Conservation (phyloP, 2,113 vertebrate species). For the Marmota monax region DNA sequence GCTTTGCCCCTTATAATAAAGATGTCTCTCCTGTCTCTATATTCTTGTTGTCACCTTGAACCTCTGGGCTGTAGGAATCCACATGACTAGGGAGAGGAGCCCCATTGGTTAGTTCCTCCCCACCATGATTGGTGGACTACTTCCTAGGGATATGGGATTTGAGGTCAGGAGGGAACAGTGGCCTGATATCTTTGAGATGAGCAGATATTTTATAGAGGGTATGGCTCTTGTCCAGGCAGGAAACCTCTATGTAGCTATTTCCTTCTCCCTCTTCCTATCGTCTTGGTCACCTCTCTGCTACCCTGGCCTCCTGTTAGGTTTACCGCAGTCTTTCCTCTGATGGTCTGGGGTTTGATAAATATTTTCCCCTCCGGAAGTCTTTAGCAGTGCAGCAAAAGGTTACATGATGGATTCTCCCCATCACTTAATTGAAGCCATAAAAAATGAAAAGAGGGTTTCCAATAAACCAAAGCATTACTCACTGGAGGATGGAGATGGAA, state of each 20-base stretch:
- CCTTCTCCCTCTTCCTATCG: not conserved
- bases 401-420: constrained; percentile 87
- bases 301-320: constrained; percentile 65
- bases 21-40: not conserved
- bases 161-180: not conserved
- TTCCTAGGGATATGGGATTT: not conserved
- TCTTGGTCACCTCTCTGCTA: constrained; percentile 19
- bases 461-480: constrained; percentile 88
- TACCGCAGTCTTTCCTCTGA: constrained; percentile 73
- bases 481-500: constrained; percentile 69
- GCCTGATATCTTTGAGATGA: not conserved
- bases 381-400: constrained; percentile 84
- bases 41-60: not conserved
- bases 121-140: not conserved
- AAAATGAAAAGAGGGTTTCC: constrained; percentile 89
- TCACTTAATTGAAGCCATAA: constrained; percentile 89
- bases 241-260: constrained; percentile 51
- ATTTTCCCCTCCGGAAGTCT: constrained; percentile 87
- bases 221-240: constrained; percentile 51
- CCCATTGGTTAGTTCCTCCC: not conserved
- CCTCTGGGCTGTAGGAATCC: not conserved
- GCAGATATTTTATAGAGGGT: not conserved
- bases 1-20: not conserved
- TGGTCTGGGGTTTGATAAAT: constrained; percentile 86
- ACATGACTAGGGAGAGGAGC: not conserved